Conservation (phyloP, 2,113 vertebrate species). For the Cynoglossus semilaevis region DNA sequence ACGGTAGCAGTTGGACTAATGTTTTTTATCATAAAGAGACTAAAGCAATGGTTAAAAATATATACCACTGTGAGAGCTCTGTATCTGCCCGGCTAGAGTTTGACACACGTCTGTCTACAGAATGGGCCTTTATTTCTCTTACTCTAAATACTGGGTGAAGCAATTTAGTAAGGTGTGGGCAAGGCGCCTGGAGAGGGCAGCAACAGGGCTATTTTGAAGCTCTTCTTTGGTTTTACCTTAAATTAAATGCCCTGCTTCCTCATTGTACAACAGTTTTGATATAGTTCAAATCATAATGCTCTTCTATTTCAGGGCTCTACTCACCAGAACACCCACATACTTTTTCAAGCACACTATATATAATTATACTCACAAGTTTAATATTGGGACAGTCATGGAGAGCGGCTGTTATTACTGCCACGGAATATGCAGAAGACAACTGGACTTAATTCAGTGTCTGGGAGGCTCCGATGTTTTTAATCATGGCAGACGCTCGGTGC, state of each 20-base stretch:
- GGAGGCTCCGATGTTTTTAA: slow-evolving; percentile 67
- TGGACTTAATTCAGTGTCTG: slow-evolving; percentile 57
- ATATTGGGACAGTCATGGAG: slow-evolving; percentile 12
- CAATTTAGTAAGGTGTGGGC: too few species aligned
- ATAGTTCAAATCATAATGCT: slow-evolving; percentile 12
- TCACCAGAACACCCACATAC: slow-evolving; percentile 11
- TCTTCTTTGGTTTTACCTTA: too few species aligned
- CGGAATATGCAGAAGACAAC: slow-evolving; percentile 31
- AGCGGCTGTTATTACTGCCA: slow-evolving; percentile 40
- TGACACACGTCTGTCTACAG: too few species aligned
- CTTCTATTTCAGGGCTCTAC: slow-evolving; percentile 4
- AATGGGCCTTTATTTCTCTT: too few species aligned
- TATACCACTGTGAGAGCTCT: too few species aligned
- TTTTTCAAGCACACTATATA: slow-evolving; percentile 18
- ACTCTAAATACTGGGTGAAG: too few species aligned
- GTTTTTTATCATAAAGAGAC: too few species aligned
- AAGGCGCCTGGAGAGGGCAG: too few species aligned
- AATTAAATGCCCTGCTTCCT: slow-evolving; percentile 14
- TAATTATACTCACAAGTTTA: slow-evolving; percentile 16
- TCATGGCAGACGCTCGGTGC: slow-evolving; percentile 53
- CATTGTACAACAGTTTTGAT: slow-evolving; percentile 17
- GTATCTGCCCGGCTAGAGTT: too few species aligned
- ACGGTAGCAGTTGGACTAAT: too few species aligned
- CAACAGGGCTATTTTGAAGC: too few species aligned
- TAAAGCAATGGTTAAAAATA: too few species aligned